Evolutionary conservation across 2,797 vertebrate genomes (phyloP).

Genomic region (Ciconia nigra): DNA sequence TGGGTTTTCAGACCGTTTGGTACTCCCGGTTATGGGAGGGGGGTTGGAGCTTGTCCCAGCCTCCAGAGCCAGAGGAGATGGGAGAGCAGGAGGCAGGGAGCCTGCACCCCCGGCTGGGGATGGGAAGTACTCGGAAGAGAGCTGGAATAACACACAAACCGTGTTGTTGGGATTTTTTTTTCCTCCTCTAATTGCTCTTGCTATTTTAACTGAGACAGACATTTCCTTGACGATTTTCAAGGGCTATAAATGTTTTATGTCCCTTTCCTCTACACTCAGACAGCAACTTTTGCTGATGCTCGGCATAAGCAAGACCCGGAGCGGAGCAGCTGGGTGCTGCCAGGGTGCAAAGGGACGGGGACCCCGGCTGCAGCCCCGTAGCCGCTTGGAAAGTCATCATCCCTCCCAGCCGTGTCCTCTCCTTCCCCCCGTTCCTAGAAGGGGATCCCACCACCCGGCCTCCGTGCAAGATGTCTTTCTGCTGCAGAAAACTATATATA

Average conservation of each 20-base stretch:
- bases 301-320: fast-evolving
- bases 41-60: not conserved
- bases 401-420: not conserved
- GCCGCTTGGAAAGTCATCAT: not conserved
- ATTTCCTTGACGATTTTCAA: not conserved
- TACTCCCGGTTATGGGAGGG: not conserved
- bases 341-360: not conserved
- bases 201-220: slow-evolving; percentile 16
- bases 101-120: not conserved
- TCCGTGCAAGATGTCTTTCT: not conserved
- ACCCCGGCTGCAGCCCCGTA: fast-evolving
- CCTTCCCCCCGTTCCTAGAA: not conserved
- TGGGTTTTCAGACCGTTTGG: not conserved
- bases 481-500: slow-evolving; percentile 36
- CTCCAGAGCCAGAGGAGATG: not conserved
- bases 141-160: not conserved
- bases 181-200: not conserved
- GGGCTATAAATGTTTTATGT: slow-evolving; percentile 37
- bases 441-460: not conserved
- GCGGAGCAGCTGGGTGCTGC: not conserved
- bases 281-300: not conserved
- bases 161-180: fast-evolving
- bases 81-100: not conserved
- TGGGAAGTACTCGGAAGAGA: not conserved
- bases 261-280: not conserved